Evolutionary conservation across 2,113 vertebrate species (phyloP), one percentile per base, ranked within the genome.

Genomic region (Arothron firmamentum): DNA sequence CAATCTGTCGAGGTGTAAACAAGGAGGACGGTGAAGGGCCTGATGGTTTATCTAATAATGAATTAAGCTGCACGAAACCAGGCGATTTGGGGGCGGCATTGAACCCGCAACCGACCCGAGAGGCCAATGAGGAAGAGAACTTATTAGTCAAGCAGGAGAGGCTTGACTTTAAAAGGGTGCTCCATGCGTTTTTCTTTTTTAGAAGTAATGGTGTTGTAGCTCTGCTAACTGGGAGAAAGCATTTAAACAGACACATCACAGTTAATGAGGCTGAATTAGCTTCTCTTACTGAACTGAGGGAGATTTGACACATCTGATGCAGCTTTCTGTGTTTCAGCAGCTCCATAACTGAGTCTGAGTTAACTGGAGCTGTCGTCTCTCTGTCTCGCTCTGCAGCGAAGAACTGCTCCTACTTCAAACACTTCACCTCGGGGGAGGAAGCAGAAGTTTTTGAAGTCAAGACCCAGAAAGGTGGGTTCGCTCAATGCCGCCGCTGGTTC

Each of bases 351-450:
- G 25, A 25, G 25, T 25, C 25, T 1, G 25, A 28, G 6, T 38
- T 12, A 64, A 69, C 78, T 28, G 2, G 25, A 28, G 25, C 64
- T 57, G 34, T n/a, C 41, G 69, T 51, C 52, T 68, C 14, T 18
- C 53, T 50, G 18, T 78, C 59, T 53, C 42, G 19, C 47, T 59
- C 41, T 61, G 56, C 91, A 98, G 96, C 92, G 21, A 89, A 91
- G 79, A 97, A 94, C 90, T 99, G 97, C 70, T 94, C 96, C 70
- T 99, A 97, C 90, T 99, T 99, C 92, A 95, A 94, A 84, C 96
- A 99, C 86, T 99, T 99, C 72, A 96, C 94, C 2, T 95, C 95
- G 0, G 95, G 95, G 41, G 90, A 97, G 80, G 94, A 92, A 79
- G 93, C 95, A 0, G 93, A 97, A 74, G 92, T 97, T 89, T 97